A percentile compares a stretch with the other conserved stretches of the same genome.
These are phyloP conservation scores for Synanthedon myopaeformis DNA, from an alignment of 2,888 invertebrate genomes.

Conservation along the genomic window DNA sequence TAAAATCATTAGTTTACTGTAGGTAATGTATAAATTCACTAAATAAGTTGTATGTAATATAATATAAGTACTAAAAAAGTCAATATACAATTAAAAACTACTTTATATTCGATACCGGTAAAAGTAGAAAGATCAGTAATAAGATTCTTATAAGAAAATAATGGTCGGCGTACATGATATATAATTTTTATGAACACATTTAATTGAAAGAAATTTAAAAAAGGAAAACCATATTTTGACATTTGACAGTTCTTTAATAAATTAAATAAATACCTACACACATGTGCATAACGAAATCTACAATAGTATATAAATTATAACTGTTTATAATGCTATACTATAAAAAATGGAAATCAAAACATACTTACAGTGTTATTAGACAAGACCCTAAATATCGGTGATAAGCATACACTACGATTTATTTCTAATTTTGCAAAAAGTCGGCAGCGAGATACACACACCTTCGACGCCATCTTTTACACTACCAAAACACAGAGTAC, in stretches of 20 bases:
- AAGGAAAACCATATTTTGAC: slow-evolving; percentile 30
- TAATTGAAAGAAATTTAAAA: slow-evolving; percentile 6
- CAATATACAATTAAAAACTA: not conserved
- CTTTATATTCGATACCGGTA: not conserved
- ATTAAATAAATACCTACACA: slow-evolving; percentile 38
- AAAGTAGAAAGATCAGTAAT: not conserved
- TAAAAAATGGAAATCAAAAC: slow-evolving; percentile 15
- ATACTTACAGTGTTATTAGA: slow-evolving; percentile 62
- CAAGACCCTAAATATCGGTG: slow-evolving; percentile 61
- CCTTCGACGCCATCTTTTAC: slow-evolving; percentile 72
- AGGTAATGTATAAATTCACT: not conserved
- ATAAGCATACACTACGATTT: slow-evolving; percentile 70
- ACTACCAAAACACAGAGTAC: slow-evolving; percentile 30
- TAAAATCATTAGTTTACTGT: not conserved
- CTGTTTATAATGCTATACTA: slow-evolving; percentile 14
- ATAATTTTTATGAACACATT: not conserved
- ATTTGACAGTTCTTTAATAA: slow-evolving; percentile 49
- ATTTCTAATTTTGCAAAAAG: slow-evolving; percentile 72
- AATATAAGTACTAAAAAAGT: not conserved
- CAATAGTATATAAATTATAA: slow-evolving; percentile 36
- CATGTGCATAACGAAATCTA: slow-evolving; percentile 44
- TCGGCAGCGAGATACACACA: slow-evolving; percentile 72
- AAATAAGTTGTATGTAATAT: not conserved
- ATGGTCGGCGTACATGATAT: too few relatives aligned
- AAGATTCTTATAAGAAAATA: too few relatives aligned